phyloP scores from a whole-genome alignment of 2,113 vertebrate genomes.

The Mohoua ochrocephala region DNA sequence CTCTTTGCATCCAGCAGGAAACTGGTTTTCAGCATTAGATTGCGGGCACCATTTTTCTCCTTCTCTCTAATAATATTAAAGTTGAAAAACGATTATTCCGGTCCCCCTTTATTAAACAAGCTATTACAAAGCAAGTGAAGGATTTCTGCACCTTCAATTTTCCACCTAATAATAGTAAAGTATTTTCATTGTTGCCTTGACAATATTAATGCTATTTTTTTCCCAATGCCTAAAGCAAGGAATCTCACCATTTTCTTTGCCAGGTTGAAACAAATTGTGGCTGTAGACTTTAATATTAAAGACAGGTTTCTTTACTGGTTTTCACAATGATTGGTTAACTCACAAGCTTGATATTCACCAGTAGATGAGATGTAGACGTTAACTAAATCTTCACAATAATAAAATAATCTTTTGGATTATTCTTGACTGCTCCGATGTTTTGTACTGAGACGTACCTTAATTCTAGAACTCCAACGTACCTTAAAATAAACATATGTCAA shows the following conservation, averaged over 20 bases:
- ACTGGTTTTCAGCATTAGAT: slow-evolving; percentile 39
- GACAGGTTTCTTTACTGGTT: neutral
- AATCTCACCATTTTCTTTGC: neutral
- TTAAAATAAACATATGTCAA: neutral
- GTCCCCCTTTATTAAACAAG: slow-evolving; percentile 47
- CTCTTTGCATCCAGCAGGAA: slow-evolving; percentile 58
- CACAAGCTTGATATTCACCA: neutral
- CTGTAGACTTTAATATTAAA: slow-evolving; percentile 23
- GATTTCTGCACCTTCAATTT: slow-evolving; percentile 58
- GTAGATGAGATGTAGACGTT: neutral
- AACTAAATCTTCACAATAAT: neutral
- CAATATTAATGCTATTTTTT: slow-evolving; percentile 12
- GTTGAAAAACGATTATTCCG: slow-evolving; percentile 26
- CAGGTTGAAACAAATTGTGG: neutral
- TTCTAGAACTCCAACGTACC: neutral
- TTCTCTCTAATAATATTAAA: slow-evolving; percentile 57
- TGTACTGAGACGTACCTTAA: neutral
- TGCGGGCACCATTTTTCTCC: slow-evolving; percentile 37
- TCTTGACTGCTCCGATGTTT: neutral
- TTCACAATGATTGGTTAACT: neutral
- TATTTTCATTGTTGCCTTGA: slow-evolving; percentile 36
- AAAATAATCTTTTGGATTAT: neutral
- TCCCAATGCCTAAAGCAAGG: neutral
- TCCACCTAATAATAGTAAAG: slow-evolving; percentile 49
- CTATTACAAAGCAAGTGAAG: slow-evolving; percentile 43